phyloP scores from a whole-genome alignment of 2,888 invertebrate genomes.

The Microplitis manilae region DNA sequence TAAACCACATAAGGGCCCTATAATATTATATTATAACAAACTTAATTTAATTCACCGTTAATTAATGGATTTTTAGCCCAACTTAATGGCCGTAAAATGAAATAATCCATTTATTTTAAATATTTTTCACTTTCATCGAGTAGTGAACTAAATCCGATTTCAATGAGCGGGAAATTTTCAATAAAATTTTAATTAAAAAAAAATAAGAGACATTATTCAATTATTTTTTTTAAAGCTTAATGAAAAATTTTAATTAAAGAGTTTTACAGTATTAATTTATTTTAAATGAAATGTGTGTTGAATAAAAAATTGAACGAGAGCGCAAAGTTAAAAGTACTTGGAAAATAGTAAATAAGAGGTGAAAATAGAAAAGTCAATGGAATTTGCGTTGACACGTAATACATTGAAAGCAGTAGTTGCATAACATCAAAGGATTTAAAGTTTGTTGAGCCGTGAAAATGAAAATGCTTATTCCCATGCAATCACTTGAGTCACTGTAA shows the following conservation, averaged over 20 bases:
- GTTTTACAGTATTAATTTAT: not conserved
- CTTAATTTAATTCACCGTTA: not conserved
- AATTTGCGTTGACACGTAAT: not conserved
- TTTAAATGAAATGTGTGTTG: not conserved
- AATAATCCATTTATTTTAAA: no score
- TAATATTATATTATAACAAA: not conserved
- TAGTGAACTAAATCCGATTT: no score
- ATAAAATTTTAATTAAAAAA: no score
- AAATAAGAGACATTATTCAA: no score
- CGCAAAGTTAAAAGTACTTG: not conserved
- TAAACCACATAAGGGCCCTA: conserved; percentile 10
- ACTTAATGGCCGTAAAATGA: no score
- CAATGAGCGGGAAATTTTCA: not conserved
- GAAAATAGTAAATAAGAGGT: not conserved
- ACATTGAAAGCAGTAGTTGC: not conserved
- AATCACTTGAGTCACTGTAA: not conserved
- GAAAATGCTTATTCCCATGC: not conserved
- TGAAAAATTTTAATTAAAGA: not conserved
- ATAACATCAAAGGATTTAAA: not conserved
- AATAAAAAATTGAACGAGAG: not conserved
- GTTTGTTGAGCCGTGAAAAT: not conserved
- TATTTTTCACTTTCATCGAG: no score
- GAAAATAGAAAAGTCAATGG: not conserved
- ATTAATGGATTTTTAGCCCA: no score
- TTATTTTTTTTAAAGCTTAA: not conserved